These are phyloP conservation scores for Willisornis vidua DNA, from an alignment of 2,113 vertebrate genomes.

Conservation along the genomic window DNA sequence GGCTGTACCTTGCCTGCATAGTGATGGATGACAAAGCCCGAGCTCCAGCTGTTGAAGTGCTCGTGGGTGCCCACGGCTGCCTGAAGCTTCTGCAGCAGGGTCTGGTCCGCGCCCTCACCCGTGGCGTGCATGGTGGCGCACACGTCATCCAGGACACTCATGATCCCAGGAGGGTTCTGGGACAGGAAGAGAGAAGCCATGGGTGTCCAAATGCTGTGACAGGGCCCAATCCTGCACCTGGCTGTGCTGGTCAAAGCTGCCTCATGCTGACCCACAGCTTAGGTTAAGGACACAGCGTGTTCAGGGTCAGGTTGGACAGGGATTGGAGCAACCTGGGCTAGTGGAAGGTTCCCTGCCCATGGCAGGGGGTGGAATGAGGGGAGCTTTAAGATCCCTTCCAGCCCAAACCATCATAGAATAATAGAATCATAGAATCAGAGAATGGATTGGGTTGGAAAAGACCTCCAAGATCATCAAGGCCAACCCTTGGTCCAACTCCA, in stretches of 20 bases:
- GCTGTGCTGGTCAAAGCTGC: neutral
- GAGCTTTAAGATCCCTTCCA: neutral
- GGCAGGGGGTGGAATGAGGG: neutral
- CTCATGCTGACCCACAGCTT: neutral
- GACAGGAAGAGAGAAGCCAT: neutral
- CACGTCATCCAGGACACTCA: conserved; percentile 96
- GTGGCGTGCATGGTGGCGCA: conserved; percentile 97
- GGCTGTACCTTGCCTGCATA: conserved; percentile 90
- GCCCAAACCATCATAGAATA: neutral
- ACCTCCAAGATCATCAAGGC: too few relatives aligned
- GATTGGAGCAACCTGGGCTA: neutral
- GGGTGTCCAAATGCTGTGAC: neutral
- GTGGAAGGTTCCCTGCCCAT: neutral
- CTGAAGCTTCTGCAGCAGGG: conserved; percentile 94
- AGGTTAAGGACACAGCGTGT: neutral
- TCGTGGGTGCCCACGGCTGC: conserved; percentile 89
- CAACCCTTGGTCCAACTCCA: too few relatives aligned
- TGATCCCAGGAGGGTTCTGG: conserved; percentile 93
- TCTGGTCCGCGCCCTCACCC: conserved; percentile 90
- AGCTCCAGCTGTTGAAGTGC: conserved; percentile 96
- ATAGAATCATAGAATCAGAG: too few relatives aligned
- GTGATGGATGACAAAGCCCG: conserved; percentile 94
- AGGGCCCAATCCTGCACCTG: neutral
- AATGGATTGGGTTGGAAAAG: too few relatives aligned
- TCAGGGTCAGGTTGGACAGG: neutral